Evolutionary conservation across 37 sponge, comb jelly and placozoan species (phyloP).

Genomic region (Chondrosia reniformis): DNA sequence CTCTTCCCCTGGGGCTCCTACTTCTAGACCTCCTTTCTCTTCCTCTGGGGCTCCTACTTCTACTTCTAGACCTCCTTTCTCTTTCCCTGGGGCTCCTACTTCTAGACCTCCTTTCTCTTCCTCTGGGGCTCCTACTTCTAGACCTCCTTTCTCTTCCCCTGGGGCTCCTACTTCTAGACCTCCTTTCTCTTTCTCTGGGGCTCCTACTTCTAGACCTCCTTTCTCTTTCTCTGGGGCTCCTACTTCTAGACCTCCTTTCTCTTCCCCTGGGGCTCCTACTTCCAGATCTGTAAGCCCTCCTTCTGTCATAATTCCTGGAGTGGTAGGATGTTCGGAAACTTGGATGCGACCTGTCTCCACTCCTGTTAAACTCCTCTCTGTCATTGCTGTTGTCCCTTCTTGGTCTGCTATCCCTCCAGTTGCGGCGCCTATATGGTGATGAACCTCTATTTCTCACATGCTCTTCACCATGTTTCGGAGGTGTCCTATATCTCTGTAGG

Average conservation of each 20-base stretch:
- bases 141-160: no score
- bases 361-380: not conserved
- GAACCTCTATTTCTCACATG: not conserved
- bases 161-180: not conserved
- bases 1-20: not conserved
- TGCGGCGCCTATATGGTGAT: no score
- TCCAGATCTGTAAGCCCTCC: no score
- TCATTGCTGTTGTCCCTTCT: not conserved
- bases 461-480: not conserved
- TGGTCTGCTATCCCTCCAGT: not conserved
- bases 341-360: not conserved
- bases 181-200: not conserved
- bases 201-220: not conserved
- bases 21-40: not conserved
- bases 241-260: not conserved
- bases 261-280: not conserved
- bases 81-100: constrained; percentile 1
- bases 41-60: not conserved
- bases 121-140: constrained; percentile 10
- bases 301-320: no score
- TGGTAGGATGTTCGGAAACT: no score
- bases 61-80: not conserved
- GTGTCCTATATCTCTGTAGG: not conserved
- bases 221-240: not conserved
- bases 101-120: not conserved